These are phyloP conservation scores for Potorous gilbertii DNA, from an alignment of 2,797 vertebrate genomes.

Conservation along the genomic window DNA sequence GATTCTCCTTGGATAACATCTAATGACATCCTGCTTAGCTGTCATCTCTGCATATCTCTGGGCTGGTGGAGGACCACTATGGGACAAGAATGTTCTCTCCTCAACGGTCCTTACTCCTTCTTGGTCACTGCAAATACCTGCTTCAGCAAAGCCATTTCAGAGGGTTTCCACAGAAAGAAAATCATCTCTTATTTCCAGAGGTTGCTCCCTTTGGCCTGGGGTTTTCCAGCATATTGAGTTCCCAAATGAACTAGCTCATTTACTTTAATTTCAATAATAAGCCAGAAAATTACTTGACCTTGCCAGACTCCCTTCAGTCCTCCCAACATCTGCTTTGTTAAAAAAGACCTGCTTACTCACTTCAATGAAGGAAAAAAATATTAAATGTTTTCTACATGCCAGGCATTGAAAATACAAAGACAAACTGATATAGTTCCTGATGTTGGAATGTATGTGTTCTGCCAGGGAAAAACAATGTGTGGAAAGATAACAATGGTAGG, in stretches of 20 bases:
- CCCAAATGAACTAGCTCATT: background rate
- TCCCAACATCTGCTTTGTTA: conserved; percentile 33
- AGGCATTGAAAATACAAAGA: background rate
- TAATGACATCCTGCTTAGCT: rapidly evolving
- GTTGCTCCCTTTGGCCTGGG: conserved; percentile 24
- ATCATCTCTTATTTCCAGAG: conserved; percentile 24
- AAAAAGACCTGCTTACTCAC: background rate
- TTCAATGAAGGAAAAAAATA: background rate
- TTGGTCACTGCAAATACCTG: background rate
- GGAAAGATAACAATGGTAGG: background rate
- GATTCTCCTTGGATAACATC: background rate
- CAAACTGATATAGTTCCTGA: background rate
- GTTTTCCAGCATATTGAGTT: conserved; percentile 21
- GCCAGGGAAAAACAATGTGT: background rate
- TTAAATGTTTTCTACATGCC: background rate
- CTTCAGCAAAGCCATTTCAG: background rate
- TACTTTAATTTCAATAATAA: background rate
- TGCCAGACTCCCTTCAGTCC: conserved; percentile 64
- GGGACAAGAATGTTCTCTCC: conserved; percentile 3
- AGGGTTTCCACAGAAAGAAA: background rate
- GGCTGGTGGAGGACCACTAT: background rate
- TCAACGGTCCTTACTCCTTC: background rate
- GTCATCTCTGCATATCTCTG: background rate
- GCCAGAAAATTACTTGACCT: conserved; percentile 15
- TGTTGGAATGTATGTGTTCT: background rate